Base-by-base conservation (phyloP, 2,888 invertebrate species). In the Myathropa florea region DNA sequence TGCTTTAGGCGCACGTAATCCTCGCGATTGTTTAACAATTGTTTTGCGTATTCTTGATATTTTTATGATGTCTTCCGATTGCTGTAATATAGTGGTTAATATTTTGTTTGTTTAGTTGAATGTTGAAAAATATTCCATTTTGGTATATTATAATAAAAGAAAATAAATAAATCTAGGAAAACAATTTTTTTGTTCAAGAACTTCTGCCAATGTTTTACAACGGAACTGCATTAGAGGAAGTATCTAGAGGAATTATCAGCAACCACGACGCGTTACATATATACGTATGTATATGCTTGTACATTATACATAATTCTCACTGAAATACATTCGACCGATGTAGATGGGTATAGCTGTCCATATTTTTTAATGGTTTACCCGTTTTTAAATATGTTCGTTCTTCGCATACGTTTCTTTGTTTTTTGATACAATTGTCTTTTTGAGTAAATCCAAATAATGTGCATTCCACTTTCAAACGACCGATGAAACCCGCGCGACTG, bases 61-160 rank as follows among this genome's bases (percentile, higher is more conserved):
- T 68, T 77, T 57, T 24, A 63, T 57, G 33, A 12, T 60, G 80
- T 82, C 57, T 76, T 68, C 39, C 60, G 26, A 67, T 28, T 70
- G 83, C 83, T 86, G 86, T 30, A 86, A 86, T 83, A 86, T 83
- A 83, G 63, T 78, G 39, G 63, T 85, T 85, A 83, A 78, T 70
- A 63, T 75, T 75, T 39, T 46, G 39, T 30, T 63, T 63, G n/a
- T 75, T 75, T 36, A 75, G 26, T 64, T 26, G 64, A 18, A 26
- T 78, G 60, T 63, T 59, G 33, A 30, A 71, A 61, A 46, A 72
- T 21, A 72, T 53, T 26, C 21, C 30, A 55, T 65, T 65, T 64
- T 36, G 24, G 33, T 64, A 75, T 14, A 39, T 36, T 14, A 39
- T 36, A 63, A 70, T 63, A 70, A 57, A 12, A 57, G 10, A 36